These are phyloP conservation scores for Varroa destructor DNA, from an alignment of 1,140 invertebrate genomes.

Conservation along the genomic window DNA sequence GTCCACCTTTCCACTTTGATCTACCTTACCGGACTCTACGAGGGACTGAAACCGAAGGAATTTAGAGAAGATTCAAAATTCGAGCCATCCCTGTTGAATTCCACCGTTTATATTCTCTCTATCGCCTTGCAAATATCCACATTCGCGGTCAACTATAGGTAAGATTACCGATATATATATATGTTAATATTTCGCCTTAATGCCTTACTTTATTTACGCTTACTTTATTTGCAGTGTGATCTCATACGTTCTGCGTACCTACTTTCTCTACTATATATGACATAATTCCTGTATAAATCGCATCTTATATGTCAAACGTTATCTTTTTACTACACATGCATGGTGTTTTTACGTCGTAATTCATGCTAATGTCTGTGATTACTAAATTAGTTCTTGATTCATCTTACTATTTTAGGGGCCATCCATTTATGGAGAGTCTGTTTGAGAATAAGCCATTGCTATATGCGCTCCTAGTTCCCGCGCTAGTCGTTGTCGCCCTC, in stretches of 20 bases:
- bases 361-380: neutral
- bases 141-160: constrained; percentile 98
- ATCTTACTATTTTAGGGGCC: constrained; percentile 53
- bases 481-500: constrained; percentile 56
- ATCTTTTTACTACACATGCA: neutral
- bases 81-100: constrained; percentile 83
- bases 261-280: no score
- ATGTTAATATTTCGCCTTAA: neutral
- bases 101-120: constrained; percentile 94
- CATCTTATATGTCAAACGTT: no score
- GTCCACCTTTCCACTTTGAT: constrained; percentile 86
- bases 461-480: constrained; percentile 67
- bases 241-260: no score
- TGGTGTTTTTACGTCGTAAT: neutral
- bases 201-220: no score
- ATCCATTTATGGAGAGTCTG: constrained; percentile 96
- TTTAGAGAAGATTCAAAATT: constrained; percentile 51
- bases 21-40: constrained; percentile 55
- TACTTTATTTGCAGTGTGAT: no score
- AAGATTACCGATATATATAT: constrained; percentile 38
- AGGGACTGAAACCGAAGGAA: constrained; percentile 20
- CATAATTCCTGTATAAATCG: neutral
- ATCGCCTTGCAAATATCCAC: constrained; percentile 92
- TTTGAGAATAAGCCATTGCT: constrained; percentile 77
- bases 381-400: constrained; percentile 5